These are phyloP conservation scores for Lithobates sylvaticus DNA, from an alignment of 2,797 vertebrate genomes.

Conservation along the genomic window DNA sequence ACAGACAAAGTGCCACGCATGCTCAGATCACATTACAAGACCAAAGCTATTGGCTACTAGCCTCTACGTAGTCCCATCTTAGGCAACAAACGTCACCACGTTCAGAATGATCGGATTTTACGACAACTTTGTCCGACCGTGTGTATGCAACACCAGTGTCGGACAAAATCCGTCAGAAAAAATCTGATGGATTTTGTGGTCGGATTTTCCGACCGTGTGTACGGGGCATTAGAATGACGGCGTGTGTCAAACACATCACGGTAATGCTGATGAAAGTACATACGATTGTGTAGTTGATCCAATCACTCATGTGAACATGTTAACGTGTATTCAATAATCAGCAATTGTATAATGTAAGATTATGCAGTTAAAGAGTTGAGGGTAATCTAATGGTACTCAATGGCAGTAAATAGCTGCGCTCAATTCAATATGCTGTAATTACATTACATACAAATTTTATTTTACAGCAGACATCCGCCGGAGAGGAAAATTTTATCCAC, in stretches of 20 bases:
- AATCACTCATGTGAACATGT: neutral
- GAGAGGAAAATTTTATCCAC: neutral
- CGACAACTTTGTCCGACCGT: too few species aligned
- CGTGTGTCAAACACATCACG: neutral
- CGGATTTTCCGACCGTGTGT: too few species aligned
- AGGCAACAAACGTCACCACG: too few species aligned
- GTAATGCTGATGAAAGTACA: neutral
- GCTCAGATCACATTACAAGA: too few species aligned
- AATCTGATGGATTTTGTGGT: too few species aligned
- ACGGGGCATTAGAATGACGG: too few species aligned
- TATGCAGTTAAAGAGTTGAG: neutral
- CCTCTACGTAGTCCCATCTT: too few species aligned
- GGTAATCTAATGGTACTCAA: conserved; percentile 5
- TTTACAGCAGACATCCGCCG: neutral
- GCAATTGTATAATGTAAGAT: neutral
- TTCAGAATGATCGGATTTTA: too few species aligned
- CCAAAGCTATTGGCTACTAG: too few species aligned
- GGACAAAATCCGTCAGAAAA: too few species aligned
- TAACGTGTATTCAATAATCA: neutral
- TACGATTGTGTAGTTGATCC: neutral
- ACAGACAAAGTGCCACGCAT: too few species aligned
- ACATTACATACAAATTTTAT: conserved; percentile 17
- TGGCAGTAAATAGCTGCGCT: neutral
- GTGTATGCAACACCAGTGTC: too few species aligned
- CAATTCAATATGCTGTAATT: neutral